Evolutionary conservation across 2,888 invertebrate genomes (phyloP).

Genomic region (Pristionchus entomophagus): DNA sequence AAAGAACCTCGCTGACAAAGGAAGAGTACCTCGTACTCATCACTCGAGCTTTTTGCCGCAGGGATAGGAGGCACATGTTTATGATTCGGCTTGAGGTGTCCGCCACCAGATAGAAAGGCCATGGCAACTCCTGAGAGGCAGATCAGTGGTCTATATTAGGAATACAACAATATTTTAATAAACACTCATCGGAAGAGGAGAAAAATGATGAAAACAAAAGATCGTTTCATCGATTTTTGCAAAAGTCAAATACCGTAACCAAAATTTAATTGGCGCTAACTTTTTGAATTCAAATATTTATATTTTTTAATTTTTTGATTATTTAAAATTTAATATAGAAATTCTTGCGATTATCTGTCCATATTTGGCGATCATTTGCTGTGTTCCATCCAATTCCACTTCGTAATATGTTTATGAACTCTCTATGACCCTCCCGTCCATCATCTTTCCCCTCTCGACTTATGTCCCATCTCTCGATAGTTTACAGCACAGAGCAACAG

Average conservation of each 20-base stretch:
- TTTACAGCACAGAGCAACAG: conserved; percentile 6
- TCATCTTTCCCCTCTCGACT: conserved; percentile 30
- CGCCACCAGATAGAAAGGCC: neutral
- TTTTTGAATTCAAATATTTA: neutral
- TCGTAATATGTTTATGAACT: conserved; percentile 39
- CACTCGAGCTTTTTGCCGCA: neutral
- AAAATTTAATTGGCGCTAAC: neutral
- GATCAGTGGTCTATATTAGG: too few species aligned
- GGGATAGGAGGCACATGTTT: neutral
- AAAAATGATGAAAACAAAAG: neutral
- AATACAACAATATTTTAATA: neutral
- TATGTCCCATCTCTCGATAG: conserved; percentile 17
- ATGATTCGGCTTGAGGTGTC: conserved; percentile 7
- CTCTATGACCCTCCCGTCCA: conserved; percentile 20
- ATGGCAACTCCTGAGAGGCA: neutral
- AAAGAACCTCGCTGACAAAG: neutral
- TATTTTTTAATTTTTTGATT: neutral
- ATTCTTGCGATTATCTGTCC: neutral
- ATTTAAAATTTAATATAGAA: neutral
- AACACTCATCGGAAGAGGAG: neutral
- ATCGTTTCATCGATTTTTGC: neutral
- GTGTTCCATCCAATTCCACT: neutral
- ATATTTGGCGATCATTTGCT: neutral
- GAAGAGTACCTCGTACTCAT: neutral
- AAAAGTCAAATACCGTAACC: too few species aligned